phyloP scores from a whole-genome alignment of 2,113 vertebrate genomes.

The Micronisus gabar region DNA sequence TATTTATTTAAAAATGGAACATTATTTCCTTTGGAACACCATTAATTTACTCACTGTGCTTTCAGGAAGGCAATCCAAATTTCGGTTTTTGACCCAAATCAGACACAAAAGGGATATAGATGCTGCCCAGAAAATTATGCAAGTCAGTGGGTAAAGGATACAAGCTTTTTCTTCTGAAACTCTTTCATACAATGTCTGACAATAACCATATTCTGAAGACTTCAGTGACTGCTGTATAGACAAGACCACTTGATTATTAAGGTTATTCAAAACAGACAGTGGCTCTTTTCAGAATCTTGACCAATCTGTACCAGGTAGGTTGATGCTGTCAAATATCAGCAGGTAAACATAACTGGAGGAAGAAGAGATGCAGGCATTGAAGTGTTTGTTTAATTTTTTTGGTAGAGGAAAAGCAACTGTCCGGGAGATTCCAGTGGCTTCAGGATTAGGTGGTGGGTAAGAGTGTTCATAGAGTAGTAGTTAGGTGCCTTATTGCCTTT shows the following conservation, averaged over 20 bases:
- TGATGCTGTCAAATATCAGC: not conserved
- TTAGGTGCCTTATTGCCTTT: not conserved
- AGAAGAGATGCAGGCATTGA: not conserved
- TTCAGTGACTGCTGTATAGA: not conserved
- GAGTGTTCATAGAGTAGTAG: not conserved
- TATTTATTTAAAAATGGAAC: not conserved
- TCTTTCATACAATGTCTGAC: not conserved
- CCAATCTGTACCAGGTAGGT: not conserved
- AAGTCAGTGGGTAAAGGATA: not conserved
- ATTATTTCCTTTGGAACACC: not conserved
- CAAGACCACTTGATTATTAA: not conserved
- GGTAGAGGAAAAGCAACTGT: fast-evolving
- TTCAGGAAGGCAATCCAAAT: not conserved
- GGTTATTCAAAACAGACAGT: not conserved
- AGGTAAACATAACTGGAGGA: not conserved
- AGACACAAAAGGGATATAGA: not conserved
- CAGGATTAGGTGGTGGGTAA: not conserved
- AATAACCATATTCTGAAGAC: not conserved
- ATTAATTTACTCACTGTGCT: not conserved
- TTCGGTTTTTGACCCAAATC: not conserved
- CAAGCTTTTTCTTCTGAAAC: not conserved
- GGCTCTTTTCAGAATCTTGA: not conserved
- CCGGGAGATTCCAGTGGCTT: not conserved
- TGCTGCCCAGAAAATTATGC: not conserved
- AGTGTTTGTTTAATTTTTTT: not conserved